Conservation (phyloP, 2,113 vertebrate genomes). For the Rostratula benghalensis region DNA sequence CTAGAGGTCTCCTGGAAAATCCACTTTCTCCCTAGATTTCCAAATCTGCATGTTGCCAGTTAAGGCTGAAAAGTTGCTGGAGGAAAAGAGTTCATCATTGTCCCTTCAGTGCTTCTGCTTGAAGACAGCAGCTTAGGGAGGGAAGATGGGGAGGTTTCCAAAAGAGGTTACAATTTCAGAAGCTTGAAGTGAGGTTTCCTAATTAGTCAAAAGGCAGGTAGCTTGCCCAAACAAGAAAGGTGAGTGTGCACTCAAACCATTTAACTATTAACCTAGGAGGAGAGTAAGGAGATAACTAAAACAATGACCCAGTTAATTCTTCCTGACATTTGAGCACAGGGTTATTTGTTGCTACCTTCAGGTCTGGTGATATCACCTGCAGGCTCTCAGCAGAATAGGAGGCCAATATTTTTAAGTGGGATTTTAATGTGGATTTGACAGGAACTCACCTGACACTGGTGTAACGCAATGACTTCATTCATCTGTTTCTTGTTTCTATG, state of each 20-base stretch:
- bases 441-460: neutral
- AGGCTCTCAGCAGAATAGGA: neutral
- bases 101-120: neutral
- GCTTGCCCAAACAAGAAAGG: constrained; percentile 59
- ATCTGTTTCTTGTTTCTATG: neutral
- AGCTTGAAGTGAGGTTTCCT: constrained; percentile 16
- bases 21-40: neutral
- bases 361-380: constrained; percentile 14
- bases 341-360: constrained; percentile 51
- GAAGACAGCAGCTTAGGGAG: neutral
- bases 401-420: neutral
- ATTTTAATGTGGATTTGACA: constrained; percentile 16
- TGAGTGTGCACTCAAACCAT: constrained; percentile 12
- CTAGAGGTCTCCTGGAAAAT: neutral
- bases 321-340: neutral
- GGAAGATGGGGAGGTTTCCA: neutral
- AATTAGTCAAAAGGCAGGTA: constrained; percentile 8
- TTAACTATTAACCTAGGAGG: constrained; percentile 60
- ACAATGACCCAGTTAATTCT: constrained; percentile 58
- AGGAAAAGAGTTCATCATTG: accelerated
- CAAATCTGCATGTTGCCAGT: neutral
- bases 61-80: neutral
- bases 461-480: neutral
- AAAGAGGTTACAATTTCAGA: neutral
- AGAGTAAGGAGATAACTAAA: constrained; percentile 38